A percentile compares a stretch with the other conserved stretches of the same genome.
These are phyloP conservation scores for Martes martes DNA, from an alignment of 2,113 vertebrate genomes.

Conservation along the genomic window DNA sequence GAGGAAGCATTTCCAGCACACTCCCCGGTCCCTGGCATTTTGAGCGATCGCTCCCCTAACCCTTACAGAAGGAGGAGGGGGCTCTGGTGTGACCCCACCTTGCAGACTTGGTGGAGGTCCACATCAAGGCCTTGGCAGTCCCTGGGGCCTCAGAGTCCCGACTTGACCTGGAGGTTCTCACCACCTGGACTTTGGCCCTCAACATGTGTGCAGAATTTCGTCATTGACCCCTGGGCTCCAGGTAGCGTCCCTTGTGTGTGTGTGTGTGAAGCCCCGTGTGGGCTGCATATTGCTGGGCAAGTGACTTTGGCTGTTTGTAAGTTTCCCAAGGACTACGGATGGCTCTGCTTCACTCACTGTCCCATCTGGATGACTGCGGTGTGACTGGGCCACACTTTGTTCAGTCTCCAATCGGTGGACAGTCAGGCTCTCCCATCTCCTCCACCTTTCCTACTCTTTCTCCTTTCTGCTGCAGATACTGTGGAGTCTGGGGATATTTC, in stretches of 20 bases:
- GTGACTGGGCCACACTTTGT: accelerated
- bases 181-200: accelerated
- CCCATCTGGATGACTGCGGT: accelerated
- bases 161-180: accelerated
- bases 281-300: neutral
- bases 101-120: neutral
- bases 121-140: accelerated
- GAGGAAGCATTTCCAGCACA: neutral
- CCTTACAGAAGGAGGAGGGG: accelerated
- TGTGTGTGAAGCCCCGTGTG: accelerated
- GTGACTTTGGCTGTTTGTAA: neutral
- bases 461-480: neutral
- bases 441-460: no score
- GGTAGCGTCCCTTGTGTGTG: accelerated
- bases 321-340: neutral
- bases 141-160: neutral
- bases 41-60: accelerated
- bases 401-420: accelerated
- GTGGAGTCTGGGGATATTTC: neutral
- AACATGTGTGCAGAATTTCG: accelerated
- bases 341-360: neutral
- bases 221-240: accelerated
- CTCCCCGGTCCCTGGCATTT: accelerated
- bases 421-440: accelerated
- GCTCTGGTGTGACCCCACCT: accelerated